phyloP scores from a whole-genome alignment of 2,797 vertebrate species.

The Chelon auratus region DNA sequence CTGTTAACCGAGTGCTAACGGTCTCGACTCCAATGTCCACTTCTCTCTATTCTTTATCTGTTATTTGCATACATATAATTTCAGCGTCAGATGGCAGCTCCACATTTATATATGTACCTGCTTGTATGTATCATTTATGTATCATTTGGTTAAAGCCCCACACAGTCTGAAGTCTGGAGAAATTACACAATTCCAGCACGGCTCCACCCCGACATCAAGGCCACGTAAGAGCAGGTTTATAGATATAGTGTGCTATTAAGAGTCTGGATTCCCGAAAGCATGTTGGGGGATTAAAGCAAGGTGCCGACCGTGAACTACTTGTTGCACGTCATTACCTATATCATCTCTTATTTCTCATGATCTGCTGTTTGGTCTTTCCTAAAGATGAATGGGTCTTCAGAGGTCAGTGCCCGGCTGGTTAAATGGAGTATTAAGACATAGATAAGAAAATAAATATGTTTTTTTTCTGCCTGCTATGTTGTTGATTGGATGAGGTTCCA shows the following conservation, averaged over 20 bases:
- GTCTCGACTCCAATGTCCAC: too few species aligned
- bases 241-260: not conserved
- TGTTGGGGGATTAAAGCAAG: not conserved
- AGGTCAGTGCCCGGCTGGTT: not conserved
- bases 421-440: conserved; percentile 9
- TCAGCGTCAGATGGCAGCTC: too few species aligned
- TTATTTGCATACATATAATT: too few species aligned
- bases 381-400: conserved; percentile 5
- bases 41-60: too few species aligned
- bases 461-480: conserved; percentile 23
- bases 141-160: too few species aligned
- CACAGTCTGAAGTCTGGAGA: not conserved
- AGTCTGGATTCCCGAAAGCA: not conserved
- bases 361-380: conserved; percentile 4
- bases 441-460: conserved; percentile 44
- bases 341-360: not conserved
- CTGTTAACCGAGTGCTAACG: too few species aligned
- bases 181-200: not conserved
- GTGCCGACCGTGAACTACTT: not conserved
- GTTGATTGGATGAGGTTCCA: conserved; percentile 21
- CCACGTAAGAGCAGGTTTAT: not conserved
- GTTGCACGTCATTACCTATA: not conserved
- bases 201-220: not conserved
- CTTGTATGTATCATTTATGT: too few species aligned
- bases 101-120: too few species aligned